Evolutionary conservation across 2,888 invertebrate genomes (phyloP), one percentile per base, ranked within the genome.

Genomic region (Alentia gelatinosa): DNA sequence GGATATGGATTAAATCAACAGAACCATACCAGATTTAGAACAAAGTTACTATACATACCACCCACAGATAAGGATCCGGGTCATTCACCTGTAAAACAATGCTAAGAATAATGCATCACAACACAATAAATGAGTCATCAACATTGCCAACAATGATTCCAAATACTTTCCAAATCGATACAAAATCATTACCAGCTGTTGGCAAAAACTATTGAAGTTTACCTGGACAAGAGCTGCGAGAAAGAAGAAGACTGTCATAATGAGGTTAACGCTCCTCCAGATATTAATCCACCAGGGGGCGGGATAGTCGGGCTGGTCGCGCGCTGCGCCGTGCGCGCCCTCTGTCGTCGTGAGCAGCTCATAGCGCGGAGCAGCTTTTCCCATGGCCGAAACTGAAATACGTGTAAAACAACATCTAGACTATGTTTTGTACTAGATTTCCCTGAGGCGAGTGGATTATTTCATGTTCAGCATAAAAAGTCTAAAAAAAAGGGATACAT

Each of bases 1-100:
- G n/a, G n/a, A n/a, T n/a, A n/a, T n/a, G n/a, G n/a, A n/a, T n/a
- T n/a, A n/a, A n/a, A n/a, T n/a, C n/a, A n/a, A n/a, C n/a, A n/a
- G n/a, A n/a, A n/a, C n/a, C n/a, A n/a, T n/a, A n/a, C n/a, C n/a
- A n/a, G n/a, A n/a, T n/a, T n/a, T n/a, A n/a, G n/a, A n/a, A 7
- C 47, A 47, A 47, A 47, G 47, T 35, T 90, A 26, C 9, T 50
- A 56, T 90, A 94, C 94, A 94, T 93, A 95, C 95, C 92, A 93
- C 92, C 95, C 95, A 95, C 0, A 95, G 33, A 88, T 94, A 95
- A 94, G 94, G 94, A 90, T 95, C 95, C 89, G 47, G 89, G 92
- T 95, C 95, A 94, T 95, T 95, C 23, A 94, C 39, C 95, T 95
- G 93, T 56, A 91, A 56, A 56, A n/a, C 56, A 3, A 56, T n/a